These are phyloP conservation scores for Caenorhabditis sp. DNA, from an alignment of 2,888 invertebrate genomes.

Conservation along the genomic window DNA sequence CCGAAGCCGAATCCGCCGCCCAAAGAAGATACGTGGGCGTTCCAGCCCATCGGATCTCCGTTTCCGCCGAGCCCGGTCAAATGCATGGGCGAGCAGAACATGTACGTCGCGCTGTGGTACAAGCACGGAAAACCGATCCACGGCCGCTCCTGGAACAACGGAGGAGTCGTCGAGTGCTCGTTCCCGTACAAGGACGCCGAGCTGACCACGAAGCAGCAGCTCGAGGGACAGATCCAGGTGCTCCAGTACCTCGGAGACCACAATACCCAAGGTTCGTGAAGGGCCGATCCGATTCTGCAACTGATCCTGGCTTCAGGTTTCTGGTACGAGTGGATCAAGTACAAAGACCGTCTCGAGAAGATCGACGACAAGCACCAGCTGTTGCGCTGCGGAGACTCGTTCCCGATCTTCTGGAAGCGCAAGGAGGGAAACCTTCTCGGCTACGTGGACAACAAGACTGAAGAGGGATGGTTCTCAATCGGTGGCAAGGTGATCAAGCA, in stretches of 20 bases:
- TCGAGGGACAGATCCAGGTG: conserved; percentile 57
- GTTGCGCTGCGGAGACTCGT: conserved; percentile 37
- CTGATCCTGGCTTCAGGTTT: conserved; percentile 55
- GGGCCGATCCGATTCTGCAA: conserved; percentile 32
- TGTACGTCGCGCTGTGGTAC: conserved; percentile 69
- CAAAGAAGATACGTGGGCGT: conserved; percentile 30
- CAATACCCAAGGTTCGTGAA: conserved; percentile 8
- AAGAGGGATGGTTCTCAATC: conserved; percentile 61
- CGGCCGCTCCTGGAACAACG: conserved; percentile 14
- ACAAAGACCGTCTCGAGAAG: conserved; percentile 67
- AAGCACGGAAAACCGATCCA: conserved; percentile 62
- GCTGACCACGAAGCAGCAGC: conserved; percentile 58
- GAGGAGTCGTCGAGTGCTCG: conserved; percentile 25
- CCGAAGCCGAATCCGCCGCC: conserved; percentile 27
- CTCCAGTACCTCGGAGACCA: conserved; percentile 23
- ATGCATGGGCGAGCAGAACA: conserved; percentile 58
- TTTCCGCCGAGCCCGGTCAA: conserved; percentile 43
- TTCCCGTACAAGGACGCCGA: conserved; percentile 60
- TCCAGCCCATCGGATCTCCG: conserved; percentile 57
- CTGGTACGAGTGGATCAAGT: conserved; percentile 73
- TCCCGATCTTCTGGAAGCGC: conserved; percentile 67
- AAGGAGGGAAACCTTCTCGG: conserved; percentile 51
- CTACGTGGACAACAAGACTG: conserved; percentile 69
- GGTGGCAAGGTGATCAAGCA: conserved; percentile 52
- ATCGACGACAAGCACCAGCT: conserved; percentile 49